phyloP scores from a whole-genome alignment of 2,797 vertebrate species.

The Eurystomus glaucurus region DNA sequence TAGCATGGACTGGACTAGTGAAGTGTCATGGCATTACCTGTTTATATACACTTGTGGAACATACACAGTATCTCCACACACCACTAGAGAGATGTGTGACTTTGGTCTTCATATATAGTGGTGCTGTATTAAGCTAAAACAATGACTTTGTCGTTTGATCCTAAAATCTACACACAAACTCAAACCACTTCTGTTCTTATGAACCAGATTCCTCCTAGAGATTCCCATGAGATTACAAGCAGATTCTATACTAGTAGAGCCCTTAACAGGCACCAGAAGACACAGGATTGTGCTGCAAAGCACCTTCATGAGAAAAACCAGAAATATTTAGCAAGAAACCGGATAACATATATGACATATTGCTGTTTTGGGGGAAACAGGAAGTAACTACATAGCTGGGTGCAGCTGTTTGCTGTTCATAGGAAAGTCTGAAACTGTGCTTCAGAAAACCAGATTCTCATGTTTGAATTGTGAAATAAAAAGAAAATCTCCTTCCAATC shows the following conservation, averaged over 20 bases:
- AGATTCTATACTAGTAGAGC: not conserved
- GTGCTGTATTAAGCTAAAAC: not conserved
- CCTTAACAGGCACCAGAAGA: not conserved
- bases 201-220: not conserved
- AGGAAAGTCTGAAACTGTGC: not conserved
- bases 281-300: not conserved
- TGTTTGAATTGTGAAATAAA: not conserved
- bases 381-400: rapidly evolving
- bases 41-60: not conserved
- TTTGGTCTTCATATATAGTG: not conserved
- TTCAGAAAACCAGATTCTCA: not conserved
- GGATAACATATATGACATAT: not conserved
- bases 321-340: not conserved
- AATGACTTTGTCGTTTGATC: not conserved
- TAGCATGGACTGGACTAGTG: not conserved
- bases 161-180: not conserved
- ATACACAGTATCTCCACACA: too few species aligned
- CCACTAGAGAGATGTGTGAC: not conserved
- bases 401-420: not conserved
- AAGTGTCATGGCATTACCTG: not conserved
- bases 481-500: not conserved
- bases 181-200: not conserved
- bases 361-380: not conserved
- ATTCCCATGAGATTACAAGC: not conserved
- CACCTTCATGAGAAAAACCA: not conserved